Base-by-base conservation (phyloP, 1,140 invertebrate genomes). In the Drosophila rufa region DNA sequence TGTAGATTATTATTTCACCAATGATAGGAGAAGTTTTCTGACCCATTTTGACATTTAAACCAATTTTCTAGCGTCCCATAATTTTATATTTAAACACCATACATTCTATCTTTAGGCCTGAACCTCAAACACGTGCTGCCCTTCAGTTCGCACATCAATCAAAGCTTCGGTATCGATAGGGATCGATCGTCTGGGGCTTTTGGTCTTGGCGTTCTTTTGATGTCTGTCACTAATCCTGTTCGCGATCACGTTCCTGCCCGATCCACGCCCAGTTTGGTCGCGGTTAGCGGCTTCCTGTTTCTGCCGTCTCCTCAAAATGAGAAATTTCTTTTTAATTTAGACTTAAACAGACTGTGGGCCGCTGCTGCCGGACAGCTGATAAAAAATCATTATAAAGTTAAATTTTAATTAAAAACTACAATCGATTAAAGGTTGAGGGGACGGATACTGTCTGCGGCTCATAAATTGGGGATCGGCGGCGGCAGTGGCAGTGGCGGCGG, bases 381-480 rank as follows among this genome's bases (percentile, higher is more conserved):
- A 90, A 92, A 92, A 92, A 91, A 90, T 91, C 84, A 92, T 92
- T 92, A 92, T 92, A 91, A 92, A 86, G 83, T 89, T 92, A 91
- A 92, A 89, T 92, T 92, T 92, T 92, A 92, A 92, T 92, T 92
- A 92, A 92, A 92, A 92, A 89, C 71, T 77, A 74, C 81, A 91
- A 89, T 89, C 85, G 85, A 89, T 89, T 82, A 79, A 75, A 64
- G 62, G 73, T 33, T 56, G 4, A 65, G 65, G 68, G 70, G 73
- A 50, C 61, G 76, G 27, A 36, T 62, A 68, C 82, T 84, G 87
- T 91, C 87, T 87, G 85, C 85, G 80, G 86, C 85, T 90, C 91
- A 92, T 92, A 92, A 92, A 92, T 92, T 92, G 84, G 78, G 71
- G 68, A 71, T 67, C 78, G 84, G 84, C 81, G 77, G 81, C 51